Conservation (phyloP, 1,140 invertebrate genomes). For the Nasonia giraulti region DNA sequence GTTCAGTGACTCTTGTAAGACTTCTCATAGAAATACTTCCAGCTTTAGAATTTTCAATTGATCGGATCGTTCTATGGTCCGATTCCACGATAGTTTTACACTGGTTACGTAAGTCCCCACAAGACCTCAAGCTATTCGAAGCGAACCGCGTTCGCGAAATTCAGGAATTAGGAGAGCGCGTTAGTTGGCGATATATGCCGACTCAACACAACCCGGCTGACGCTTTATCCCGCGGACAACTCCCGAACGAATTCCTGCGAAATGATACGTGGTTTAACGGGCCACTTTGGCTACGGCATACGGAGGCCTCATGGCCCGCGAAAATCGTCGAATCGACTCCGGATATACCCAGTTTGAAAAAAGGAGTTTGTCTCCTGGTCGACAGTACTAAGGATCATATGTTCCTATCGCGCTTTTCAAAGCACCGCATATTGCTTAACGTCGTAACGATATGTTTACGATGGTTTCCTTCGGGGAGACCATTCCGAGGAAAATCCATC, state of each 20-base stretch:
- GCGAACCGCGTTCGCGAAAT: slow-evolving; percentile 58
- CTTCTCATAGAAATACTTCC: background rate
- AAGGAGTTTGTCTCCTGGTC: background rate
- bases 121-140: slow-evolving; percentile 17
- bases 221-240: slow-evolving; percentile 49
- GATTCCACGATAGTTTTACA: slow-evolving; percentile 30
- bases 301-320: slow-evolving; percentile 17
- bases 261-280: slow-evolving; percentile 23
- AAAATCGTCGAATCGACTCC: too few species aligned
- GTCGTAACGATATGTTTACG: too few species aligned
- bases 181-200: slow-evolving; percentile 57
- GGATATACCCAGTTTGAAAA: background rate
- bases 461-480: too few species aligned
- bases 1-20: slow-evolving; percentile 57
- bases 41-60: background rate
- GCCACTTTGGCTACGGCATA: background rate
- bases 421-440: background rate
- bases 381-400: background rate
- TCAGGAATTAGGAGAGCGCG: slow-evolving; percentile 29
- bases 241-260: slow-evolving; percentile 11
- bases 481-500: too few species aligned
- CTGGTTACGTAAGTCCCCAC: slow-evolving; percentile 48
- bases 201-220: slow-evolving; percentile 59
- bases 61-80: slow-evolving; percentile 34
- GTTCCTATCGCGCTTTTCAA: background rate